phyloP scores from a whole-genome alignment of 2,113 vertebrate species.

The Oryzias woworae region DNA sequence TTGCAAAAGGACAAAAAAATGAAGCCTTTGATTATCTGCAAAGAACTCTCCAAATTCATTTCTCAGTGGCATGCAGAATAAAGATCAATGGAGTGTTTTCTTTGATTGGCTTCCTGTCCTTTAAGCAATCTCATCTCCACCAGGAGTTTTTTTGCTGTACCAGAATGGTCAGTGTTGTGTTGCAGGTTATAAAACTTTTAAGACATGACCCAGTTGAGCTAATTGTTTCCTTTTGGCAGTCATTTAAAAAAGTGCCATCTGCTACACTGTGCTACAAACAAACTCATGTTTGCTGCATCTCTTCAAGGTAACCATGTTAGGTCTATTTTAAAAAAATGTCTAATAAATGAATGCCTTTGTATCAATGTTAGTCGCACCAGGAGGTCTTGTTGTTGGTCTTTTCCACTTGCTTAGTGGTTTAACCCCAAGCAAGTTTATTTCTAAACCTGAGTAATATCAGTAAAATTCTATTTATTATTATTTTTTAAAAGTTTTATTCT shows the following conservation, averaged over 20 bases:
- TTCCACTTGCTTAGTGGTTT: constrained; percentile 26
- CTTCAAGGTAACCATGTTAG: constrained; percentile 16
- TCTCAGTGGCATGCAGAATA: constrained; percentile 40
- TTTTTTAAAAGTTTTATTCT: no score
- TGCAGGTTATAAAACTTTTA: constrained; percentile 48
- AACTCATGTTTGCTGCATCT: constrained; percentile 19
- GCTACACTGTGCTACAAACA: constrained; percentile 24
- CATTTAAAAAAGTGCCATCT: constrained; percentile 24
- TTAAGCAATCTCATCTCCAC: constrained; percentile 7
- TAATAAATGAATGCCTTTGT: constrained; percentile 28
- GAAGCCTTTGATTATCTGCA: constrained; percentile 49
- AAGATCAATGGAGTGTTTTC: constrained; percentile 49
- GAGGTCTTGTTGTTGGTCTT: constrained; percentile 22
- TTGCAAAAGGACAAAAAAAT: constrained; percentile 23
- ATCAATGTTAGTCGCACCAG: constrained; percentile 9
- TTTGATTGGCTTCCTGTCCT: constrained; percentile 3
- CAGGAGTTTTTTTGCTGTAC: constrained; percentile 26
- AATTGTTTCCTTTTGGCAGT: constrained; percentile 30
- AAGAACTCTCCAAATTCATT: constrained; percentile 33
- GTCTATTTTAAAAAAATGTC: background rate
- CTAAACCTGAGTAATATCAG: no score
- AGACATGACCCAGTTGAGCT: constrained; percentile 35
- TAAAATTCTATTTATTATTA: no score
- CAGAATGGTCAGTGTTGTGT: constrained; percentile 53
- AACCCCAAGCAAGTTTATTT: constrained; percentile 6